A percentile compares a stretch with the other conserved stretches of the same genome.
Conservation (phyloP, 2,113 vertebrate genomes). For the Mormoops blainvillei region DNA sequence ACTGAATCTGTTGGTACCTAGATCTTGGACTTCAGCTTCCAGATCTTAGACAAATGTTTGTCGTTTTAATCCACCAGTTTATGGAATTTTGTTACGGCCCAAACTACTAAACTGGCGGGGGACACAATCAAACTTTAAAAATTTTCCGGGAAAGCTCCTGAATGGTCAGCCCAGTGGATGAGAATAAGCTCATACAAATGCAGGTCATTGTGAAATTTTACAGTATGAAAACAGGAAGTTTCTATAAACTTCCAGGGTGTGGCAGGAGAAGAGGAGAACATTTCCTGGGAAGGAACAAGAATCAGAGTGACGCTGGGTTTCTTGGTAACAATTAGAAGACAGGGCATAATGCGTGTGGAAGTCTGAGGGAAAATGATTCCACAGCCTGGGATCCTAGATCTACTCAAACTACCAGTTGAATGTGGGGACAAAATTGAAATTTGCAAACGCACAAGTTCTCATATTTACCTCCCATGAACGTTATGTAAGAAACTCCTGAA, state of each 20-base stretch:
- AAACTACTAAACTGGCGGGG: neutral
- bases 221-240: neutral
- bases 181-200: neutral
- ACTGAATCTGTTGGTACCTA: neutral
- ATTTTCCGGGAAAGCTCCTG: neutral
- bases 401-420: neutral
- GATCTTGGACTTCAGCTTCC: neutral
- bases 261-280: neutral
- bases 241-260: neutral
- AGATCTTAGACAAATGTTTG: neutral
- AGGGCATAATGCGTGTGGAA: neutral
- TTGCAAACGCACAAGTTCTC: neutral
- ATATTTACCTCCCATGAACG: neutral
- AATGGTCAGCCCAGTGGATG: neutral
- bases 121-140: neutral
- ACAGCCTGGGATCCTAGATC: neutral
- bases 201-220: neutral
- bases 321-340: neutral
- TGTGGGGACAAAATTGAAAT: neutral
- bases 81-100: neutral
- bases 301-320: neutral
- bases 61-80: neutral
- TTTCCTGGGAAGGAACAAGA: neutral
- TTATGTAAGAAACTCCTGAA: neutral
- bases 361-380: neutral